A percentile compares a stretch with the other conserved stretches of the same genome.
Conservation (phyloP, 2,113 vertebrate species). For the Prochilodus magdalenae region DNA sequence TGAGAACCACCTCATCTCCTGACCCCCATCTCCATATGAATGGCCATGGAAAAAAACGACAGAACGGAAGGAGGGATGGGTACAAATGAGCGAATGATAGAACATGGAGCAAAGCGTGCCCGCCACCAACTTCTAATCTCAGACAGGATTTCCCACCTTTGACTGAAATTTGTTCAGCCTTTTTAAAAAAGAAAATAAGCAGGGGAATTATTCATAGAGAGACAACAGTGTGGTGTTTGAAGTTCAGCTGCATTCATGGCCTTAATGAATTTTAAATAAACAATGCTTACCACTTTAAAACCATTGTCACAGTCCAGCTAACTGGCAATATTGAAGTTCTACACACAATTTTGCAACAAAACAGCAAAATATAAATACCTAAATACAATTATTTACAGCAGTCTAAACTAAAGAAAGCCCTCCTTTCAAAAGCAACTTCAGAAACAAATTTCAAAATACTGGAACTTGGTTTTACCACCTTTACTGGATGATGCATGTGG, state of each 20-base stretch:
- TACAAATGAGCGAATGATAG: slow-evolving; percentile 51
- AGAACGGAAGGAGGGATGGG: slow-evolving; percentile 49
- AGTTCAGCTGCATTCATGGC: slow-evolving; percentile 2
- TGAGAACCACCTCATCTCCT: slow-evolving; percentile 94
- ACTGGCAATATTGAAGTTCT: not conserved
- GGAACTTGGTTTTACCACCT: slow-evolving; percentile 15
- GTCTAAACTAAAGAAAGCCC: not conserved
- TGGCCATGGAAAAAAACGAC: slow-evolving; percentile 76
- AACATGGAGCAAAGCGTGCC: slow-evolving; percentile 53
- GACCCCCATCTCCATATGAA: slow-evolving; percentile 96
- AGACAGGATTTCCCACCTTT: slow-evolving; percentile 18
- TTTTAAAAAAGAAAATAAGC: slow-evolving; percentile 11
- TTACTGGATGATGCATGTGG: not conserved
- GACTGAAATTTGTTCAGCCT: slow-evolving; percentile 25
- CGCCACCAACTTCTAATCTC: slow-evolving; percentile 39
- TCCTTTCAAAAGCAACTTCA: not conserved
- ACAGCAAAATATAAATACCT: not conserved
- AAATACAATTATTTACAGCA: not conserved
- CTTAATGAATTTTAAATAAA: not conserved
- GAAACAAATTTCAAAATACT: not conserved
- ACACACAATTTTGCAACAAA: not conserved
- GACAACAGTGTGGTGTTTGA: slow-evolving; percentile 4
- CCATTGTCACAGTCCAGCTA: not conserved
- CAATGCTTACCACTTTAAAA: not conserved
- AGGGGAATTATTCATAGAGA: slow-evolving; percentile 12